These are phyloP conservation scores for Hydropsyche tenuis DNA, from an alignment of 1,140 invertebrate species.

Conservation along the genomic window DNA sequence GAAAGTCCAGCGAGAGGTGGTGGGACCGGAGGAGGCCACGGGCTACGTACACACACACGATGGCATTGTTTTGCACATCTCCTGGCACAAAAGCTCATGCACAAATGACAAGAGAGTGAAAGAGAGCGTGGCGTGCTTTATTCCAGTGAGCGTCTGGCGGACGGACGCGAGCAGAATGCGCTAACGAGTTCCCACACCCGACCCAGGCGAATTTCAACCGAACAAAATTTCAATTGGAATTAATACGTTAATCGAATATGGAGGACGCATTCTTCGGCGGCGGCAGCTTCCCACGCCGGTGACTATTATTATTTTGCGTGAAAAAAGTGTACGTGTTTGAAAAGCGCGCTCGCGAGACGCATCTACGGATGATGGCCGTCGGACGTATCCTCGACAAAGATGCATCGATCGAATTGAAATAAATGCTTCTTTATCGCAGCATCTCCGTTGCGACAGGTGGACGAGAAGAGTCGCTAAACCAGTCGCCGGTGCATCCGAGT, in stretches of 20 bases:
- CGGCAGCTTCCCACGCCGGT: conserved; percentile 63
- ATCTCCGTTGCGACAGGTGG: conserved; percentile 21
- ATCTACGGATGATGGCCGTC: too few species aligned
- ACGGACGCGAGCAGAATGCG: conserved; percentile 48
- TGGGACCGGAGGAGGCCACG: too few species aligned
- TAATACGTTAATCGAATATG: conserved; percentile 65
- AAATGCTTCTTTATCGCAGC: conserved; percentile 14
- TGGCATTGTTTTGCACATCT: too few species aligned
- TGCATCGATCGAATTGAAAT: conserved; percentile 10
- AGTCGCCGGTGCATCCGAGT: too few species aligned
- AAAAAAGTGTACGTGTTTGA: conserved; percentile 53
- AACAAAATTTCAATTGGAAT: conserved; percentile 53
- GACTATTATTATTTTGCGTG: conserved; percentile 54
- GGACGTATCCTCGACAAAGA: too few species aligned
- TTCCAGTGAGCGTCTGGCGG: conserved; percentile 44
- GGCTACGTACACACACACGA: too few species aligned
- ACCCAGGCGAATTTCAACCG: conserved; percentile 47
- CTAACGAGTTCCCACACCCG: conserved; percentile 45
- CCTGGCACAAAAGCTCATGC: background rate
- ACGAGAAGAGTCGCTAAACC: conserved; percentile 11
- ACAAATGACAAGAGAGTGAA: conserved; percentile 23
- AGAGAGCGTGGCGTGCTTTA: conserved; percentile 39
- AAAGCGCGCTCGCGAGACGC: conserved; percentile 50
- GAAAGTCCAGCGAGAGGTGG: background rate
- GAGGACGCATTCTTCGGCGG: conserved; percentile 62